Conservation (phyloP, 2,113 vertebrate species). For the Actenoides lindsayi region DNA sequence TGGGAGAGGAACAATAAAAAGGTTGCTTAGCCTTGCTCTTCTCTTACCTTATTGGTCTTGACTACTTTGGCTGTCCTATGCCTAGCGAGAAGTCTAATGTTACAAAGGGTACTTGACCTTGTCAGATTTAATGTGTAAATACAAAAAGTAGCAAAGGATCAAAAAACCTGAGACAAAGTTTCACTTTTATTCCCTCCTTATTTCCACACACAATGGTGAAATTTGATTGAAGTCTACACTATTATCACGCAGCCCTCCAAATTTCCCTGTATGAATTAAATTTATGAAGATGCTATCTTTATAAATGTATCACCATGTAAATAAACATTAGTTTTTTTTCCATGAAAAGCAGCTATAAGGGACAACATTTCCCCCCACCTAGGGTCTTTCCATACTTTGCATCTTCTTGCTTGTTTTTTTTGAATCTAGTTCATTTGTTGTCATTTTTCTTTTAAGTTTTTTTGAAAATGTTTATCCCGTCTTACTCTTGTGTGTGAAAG, state of each 20-base stretch:
- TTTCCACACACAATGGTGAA: neutral
- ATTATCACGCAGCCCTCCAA: neutral
- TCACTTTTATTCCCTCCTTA: neutral
- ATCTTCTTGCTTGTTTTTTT: neutral
- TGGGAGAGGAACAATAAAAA: neutral
- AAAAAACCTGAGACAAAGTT: neutral
- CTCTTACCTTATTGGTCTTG: neutral
- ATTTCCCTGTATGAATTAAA: neutral
- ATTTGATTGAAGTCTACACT: neutral
- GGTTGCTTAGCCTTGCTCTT: neutral
- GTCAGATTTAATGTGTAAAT: neutral
- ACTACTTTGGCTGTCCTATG: neutral
- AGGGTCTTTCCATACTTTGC: neutral
- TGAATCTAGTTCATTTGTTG: neutral
- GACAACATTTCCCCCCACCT: fast-evolving
- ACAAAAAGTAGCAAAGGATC: neutral
- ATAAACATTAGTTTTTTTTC: neutral
- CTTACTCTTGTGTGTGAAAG: neutral
- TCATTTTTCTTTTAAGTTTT: neutral
- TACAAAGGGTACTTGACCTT: neutral
- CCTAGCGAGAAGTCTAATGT: neutral
- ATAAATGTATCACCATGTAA: neutral
- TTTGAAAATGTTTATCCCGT: neutral
- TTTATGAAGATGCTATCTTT: neutral
- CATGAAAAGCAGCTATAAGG: neutral